A percentile compares a stretch with the other conserved stretches of the same genome.
phyloP scores from a whole-genome alignment of 2,888 invertebrate species.

The Drosophila anomalata region DNA sequence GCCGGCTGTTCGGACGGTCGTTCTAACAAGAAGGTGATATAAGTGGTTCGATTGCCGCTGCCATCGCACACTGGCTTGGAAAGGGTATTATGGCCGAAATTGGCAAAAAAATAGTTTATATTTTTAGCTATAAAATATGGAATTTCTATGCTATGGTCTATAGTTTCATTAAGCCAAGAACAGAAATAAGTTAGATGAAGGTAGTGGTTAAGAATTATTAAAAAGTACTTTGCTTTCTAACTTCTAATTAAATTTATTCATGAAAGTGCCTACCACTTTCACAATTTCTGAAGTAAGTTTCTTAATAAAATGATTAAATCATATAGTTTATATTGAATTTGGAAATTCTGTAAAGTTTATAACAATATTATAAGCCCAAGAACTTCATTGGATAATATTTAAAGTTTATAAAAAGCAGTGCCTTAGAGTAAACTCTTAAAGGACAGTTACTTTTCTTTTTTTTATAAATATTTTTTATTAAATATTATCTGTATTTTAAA shows the following conservation, averaged over 20 bases:
- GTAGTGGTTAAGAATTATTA: too few relatives aligned
- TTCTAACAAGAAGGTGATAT: conserved; percentile 84
- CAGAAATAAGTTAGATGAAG: too few relatives aligned
- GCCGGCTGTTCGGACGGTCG: conserved; percentile 43
- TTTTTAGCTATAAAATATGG: not conserved
- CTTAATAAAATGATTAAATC: too few relatives aligned
- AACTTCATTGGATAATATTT: too few relatives aligned
- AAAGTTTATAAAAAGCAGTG: too few relatives aligned
- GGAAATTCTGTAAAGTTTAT: too few relatives aligned
- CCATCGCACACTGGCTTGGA: conserved; percentile 58
- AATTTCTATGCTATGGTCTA: not conserved
- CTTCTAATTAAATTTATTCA: too few relatives aligned
- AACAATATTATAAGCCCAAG: too few relatives aligned
- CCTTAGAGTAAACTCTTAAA: not conserved
- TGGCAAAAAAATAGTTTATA: not conserved
- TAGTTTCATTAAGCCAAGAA: not conserved
- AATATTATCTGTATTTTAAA: not conserved
- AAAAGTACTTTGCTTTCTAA: too few relatives aligned
- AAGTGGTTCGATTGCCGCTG: conserved; percentile 82
- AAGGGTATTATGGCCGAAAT: not conserved
- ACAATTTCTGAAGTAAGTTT: too few relatives aligned
- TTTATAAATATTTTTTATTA: not conserved
- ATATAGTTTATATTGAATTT: too few relatives aligned
- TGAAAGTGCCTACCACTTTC: too few relatives aligned
- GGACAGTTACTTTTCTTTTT: not conserved